phyloP scores from a whole-genome alignment of 1,140 invertebrate species.

The Hyles vespertilio region DNA sequence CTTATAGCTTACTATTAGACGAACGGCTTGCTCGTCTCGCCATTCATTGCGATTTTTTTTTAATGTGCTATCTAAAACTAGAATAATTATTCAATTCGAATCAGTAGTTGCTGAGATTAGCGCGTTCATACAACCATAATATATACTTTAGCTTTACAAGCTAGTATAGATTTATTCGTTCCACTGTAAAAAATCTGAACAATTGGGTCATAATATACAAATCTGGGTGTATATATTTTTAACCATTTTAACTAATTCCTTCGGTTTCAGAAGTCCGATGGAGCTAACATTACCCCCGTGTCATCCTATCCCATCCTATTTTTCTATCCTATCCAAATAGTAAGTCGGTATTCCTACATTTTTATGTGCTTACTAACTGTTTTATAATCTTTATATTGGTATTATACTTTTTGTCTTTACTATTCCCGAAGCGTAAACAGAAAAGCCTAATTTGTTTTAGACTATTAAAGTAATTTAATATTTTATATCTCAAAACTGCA shows the following conservation, averaged over 20 bases:
- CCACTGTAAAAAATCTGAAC: neutral
- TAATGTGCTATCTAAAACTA: neutral
- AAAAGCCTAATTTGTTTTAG: too few relatives aligned
- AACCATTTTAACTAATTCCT: neutral
- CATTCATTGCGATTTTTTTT: neutral
- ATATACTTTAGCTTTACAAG: too few relatives aligned
- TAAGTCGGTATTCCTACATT: neutral
- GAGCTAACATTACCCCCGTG: slow-evolving; percentile 36
- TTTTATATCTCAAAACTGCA: too few relatives aligned
- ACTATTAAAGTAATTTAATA: too few relatives aligned
- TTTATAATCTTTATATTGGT: neutral
- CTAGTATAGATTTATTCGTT: neutral
- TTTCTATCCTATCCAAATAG: neutral
- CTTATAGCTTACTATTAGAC: too few relatives aligned
- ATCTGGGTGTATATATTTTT: too few relatives aligned
- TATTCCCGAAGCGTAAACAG: too few relatives aligned
- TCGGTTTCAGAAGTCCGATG: slow-evolving; percentile 64
- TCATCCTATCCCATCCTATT: slow-evolving; percentile 7
- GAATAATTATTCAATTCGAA: too few relatives aligned
- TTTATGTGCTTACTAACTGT: neutral
- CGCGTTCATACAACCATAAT: too few relatives aligned
- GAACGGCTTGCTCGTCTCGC: too few relatives aligned
- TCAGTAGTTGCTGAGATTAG: neutral
- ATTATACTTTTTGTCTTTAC: too few relatives aligned
- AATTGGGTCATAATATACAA: neutral